phyloP scores from a whole-genome alignment of 2,888 invertebrate genomes.

The Lasioglossum villosulum region DNA sequence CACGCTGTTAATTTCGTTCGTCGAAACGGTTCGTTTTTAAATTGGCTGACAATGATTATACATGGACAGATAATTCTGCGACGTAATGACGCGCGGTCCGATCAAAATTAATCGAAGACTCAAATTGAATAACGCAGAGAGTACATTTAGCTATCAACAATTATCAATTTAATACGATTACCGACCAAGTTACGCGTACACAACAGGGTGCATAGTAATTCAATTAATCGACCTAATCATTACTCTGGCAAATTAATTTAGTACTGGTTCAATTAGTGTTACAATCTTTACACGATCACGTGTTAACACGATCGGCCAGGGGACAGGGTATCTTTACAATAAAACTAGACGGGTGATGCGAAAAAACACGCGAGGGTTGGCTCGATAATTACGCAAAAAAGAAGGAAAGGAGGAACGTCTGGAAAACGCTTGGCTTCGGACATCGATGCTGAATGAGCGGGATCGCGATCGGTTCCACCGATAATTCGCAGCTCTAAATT shows the following conservation, averaged over 20 bases:
- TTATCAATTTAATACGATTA: conserved; percentile 5
- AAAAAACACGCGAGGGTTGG: not conserved
- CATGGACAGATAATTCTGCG: not conserved
- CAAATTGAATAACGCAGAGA: not conserved
- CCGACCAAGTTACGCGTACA: not conserved
- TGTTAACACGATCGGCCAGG: not conserved
- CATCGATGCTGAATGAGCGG: not conserved
- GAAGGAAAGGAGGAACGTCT: not conserved
- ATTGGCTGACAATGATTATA: not conserved
- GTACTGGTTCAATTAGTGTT: not conserved
- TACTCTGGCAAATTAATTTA: conserved; percentile 1
- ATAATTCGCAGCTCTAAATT: conserved; percentile 22
- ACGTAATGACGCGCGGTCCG: not conserved
- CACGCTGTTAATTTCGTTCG: not conserved
- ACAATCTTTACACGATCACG: not conserved
- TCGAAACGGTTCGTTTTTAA: not conserved
- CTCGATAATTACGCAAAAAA: conserved; percentile 7
- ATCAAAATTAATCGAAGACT: not conserved
- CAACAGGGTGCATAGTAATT: not conserved
- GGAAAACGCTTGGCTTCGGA: not conserved
- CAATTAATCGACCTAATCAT: conserved; percentile 1
- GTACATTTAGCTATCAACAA: not conserved
- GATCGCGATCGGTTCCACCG: not conserved
- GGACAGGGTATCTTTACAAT: not conserved
- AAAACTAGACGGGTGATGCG: not conserved